Evolutionary conservation across 2,797 vertebrate genomes (phyloP), one percentile per base, ranked within the genome.

Genomic region (Hydrolagus colliei): DNA sequence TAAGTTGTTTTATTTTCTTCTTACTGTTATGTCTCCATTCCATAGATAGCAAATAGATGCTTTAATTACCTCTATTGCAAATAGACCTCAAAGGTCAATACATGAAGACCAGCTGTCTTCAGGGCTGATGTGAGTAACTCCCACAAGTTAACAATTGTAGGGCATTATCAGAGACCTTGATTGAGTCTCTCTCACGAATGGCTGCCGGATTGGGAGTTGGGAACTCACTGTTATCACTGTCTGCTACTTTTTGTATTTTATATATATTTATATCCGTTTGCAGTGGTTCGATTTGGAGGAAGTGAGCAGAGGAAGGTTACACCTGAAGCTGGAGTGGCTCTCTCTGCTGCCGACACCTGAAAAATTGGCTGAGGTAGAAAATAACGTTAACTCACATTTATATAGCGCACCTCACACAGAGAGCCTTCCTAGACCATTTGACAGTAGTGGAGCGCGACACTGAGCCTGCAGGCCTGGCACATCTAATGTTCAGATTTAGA

Each of bases 241-340:
- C 35, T 12, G 20, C n/a, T 11, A 52, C 35, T 35, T 72, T 52
- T 6, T 52, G 6, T 52, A 52, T 52, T 86, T 22, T 18, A 27
- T 72, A 13, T 16, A 61, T 90, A n/a, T n/a, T n/a, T n/a, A 90
- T 20, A 72, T 89, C 77, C 89, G 52, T 85, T 88, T 72, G 10
- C 89, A 99, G 98, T 99, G 97, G 98, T 98, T 98, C 87, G 68
- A 87, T 12, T 87, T 99, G 92, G 95, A 98, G 1, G 95, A 96
- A 1, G 96, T 96, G 71, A 78, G 92, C 11, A 90, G 91, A 62
- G 98, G 98, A 86, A 98, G 97, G 90, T 90, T 99, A 11, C 98
- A 98, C 88, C 90, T 99, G 88, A 97, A 92, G 86, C 91, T 98
- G 74, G 97, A 99, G 89, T 99, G 96, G 95, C 92, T 99, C 52